Evolutionary conservation across 2,888 invertebrate species (phyloP), one percentile per base, ranked within the genome.

Genomic region (Dolichopus griseipennis): DNA sequence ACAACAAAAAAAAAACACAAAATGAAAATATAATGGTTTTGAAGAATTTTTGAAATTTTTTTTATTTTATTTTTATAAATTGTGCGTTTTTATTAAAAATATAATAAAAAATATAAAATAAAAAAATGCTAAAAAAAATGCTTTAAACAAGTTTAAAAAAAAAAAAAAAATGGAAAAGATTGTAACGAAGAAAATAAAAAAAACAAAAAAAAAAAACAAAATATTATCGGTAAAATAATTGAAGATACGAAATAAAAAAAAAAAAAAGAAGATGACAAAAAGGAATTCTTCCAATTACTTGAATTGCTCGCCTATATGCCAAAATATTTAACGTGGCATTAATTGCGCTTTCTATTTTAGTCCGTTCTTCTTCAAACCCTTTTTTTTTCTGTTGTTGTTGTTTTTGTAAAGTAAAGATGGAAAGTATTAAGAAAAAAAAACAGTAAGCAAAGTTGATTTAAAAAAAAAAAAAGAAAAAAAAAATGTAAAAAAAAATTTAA

Each of bases 21-120:
- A 37, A 27, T 10, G 12, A 18, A 52, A 52, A 52, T 12, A 52
- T 18, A 52, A 52, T 52, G 18, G 52, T 52, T 52, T 52, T 52
- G 15, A 52, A 52, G 18, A 52, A 52, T 52, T 52, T 52, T 52
- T 52, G n/a, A 52, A 15, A 52, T 52, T 18, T 52, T 41, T 41
- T 9, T 41, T 9, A 6, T 41, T 41, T 41, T 41, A 5, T 41
- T 41, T 52, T 52, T 18, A 52, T 52, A 52, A 52, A 52, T 52
- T 52, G 52, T 52, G 52, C 52, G 52, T 52, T 52, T n/a, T 52
- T 52, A 52, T 52, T 52, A 52, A 52, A 52, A 52, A 52, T 18
- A 52, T 18, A 52, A 37, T 10, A 6, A 52, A 52, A 18, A 18
- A 18, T 1, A 52, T 52, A 52, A 52, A 12, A 52, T 18, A 52